These are phyloP conservation scores for Rhabdomys dilectus DNA, from an alignment of 2,113 vertebrate genomes.

Conservation along the genomic window DNA sequence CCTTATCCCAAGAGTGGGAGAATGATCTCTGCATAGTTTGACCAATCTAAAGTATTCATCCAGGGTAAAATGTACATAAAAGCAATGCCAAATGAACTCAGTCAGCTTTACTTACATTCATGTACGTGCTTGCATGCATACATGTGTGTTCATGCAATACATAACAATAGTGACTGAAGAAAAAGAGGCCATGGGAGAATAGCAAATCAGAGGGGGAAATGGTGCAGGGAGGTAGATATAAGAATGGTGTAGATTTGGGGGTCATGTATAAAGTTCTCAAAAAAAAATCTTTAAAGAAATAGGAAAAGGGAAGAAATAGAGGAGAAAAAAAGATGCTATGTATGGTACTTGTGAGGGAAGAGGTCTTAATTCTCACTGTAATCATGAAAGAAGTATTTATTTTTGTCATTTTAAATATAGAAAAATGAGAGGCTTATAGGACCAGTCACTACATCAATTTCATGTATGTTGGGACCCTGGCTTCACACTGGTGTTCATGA, in stretches of 20 bases:
- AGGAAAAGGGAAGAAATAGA: background rate
- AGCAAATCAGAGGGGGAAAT: background rate
- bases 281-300: too few species aligned
- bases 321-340: background rate
- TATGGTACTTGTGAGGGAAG: rapidly evolving
- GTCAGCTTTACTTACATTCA: background rate
- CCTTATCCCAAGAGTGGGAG: background rate
- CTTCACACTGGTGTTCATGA: background rate
- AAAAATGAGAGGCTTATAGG: background rate
- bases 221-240: background rate
- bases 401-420: background rate
- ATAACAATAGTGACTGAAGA: background rate
- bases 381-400: background rate
- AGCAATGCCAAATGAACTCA: background rate
- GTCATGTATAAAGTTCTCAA: background rate
- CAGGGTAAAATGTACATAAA: background rate
- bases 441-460: background rate
- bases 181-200: background rate
- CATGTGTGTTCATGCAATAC: background rate
- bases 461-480: rapidly evolving
- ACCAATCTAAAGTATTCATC: background rate
- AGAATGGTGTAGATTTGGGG: background rate
- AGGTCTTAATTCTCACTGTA: background rate
- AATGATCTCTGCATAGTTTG: background rate
- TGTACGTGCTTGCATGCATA: background rate